Evolutionary conservation across 1,140 invertebrate genomes (phyloP).

Genomic region (fruit fly (Drosophila melanogaster)): Release_6_plus_ISO1_MT NT_033779.5:11219001-11219500

Average conservation of each 20-base stretch:
- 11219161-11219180: conserved; percentile 6
- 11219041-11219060: conserved; percentile 82
- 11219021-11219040: conserved; percentile 24
- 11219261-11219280: conserved; percentile 26
- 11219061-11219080: conserved; percentile 84
- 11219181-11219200: conserved; percentile 28
- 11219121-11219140: conserved; percentile 14
- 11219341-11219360: conserved; percentile 31
- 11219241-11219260: conserved; percentile 77
- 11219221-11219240: conserved; percentile 84
- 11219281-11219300: not conserved
- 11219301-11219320: conserved; percentile 46
- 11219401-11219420: conserved; percentile 44
- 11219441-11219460: conserved; percentile 74
- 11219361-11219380: conserved; percentile 10
- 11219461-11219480: conserved; percentile 14
- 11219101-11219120: conserved; percentile 22
- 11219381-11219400: conserved; percentile 3
- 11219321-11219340: conserved; percentile 20
- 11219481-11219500: conserved; percentile 18
- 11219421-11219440: conserved; percentile 73
- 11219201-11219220: conserved; percentile 71
- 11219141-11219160: conserved; percentile 5
- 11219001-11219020: conserved; percentile 54
- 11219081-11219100: conserved; percentile 71